Percentiles rank a stretch among this genome's conserved stretches.
phyloP scores from a whole-genome alignment of 2,797 vertebrate species.

The Gephyroberyx darwinii region DNA sequence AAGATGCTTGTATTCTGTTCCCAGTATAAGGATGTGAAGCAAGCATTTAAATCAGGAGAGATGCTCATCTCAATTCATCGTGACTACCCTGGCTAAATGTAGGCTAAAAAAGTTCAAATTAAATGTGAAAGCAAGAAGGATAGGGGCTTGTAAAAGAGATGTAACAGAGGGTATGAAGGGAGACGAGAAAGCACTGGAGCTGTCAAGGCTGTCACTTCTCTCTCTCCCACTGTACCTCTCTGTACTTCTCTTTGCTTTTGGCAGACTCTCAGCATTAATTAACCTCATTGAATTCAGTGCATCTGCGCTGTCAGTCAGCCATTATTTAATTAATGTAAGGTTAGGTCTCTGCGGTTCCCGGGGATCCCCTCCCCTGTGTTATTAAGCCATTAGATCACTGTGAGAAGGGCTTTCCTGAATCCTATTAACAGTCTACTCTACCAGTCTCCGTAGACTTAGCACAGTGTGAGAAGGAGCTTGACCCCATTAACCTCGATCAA shows the following conservation, averaged over 20 bases:
- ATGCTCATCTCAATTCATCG: too few species aligned
- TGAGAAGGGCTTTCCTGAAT: slow-evolving; percentile 9
- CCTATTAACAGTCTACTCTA: slow-evolving; percentile 20
- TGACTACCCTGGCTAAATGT: too few species aligned
- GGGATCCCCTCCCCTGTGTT: neutral
- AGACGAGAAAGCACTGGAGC: neutral
- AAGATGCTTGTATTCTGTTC: too few species aligned
- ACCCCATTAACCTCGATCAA: neutral
- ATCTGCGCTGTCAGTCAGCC: neutral
- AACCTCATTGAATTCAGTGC: neutral
- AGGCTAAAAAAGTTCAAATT: too few species aligned
- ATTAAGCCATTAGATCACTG: slow-evolving; percentile 20
- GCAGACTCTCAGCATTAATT: slow-evolving; percentile 14
- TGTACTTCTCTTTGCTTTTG: neutral
- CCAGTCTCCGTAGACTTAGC: neutral
- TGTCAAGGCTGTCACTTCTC: neutral
- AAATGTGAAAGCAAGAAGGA: too few species aligned
- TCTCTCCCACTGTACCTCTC: neutral
- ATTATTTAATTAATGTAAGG: slow-evolving; percentile 17
- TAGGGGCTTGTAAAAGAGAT: too few species aligned
- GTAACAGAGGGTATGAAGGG: neutral
- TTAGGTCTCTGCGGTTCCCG: neutral
- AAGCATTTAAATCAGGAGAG: too few species aligned
- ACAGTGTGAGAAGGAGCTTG: neutral
- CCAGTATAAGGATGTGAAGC: neutral